Percentiles rank a stretch among this genome's conserved stretches.
Conservation (phyloP, 2,888 invertebrate genomes). For the Morpho achilles region DNA sequence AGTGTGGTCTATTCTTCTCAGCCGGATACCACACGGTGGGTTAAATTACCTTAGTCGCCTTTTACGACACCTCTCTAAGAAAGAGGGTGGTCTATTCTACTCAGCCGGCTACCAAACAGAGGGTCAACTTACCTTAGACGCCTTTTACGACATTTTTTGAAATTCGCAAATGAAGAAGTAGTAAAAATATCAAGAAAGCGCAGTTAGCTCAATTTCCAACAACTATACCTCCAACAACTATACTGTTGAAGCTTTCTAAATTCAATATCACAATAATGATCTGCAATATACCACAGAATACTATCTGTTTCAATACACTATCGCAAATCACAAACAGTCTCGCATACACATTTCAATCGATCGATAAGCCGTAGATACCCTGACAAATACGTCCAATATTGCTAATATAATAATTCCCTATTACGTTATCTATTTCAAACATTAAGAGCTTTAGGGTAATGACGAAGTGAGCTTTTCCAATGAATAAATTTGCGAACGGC, state of each 20-base stretch:
- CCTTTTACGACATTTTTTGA: too few relatives aligned
- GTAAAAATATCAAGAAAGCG: too few relatives aligned
- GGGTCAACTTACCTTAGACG: too few relatives aligned
- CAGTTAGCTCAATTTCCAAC: too few relatives aligned
- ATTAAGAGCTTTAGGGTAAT: constrained; percentile 24
- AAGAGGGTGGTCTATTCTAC: too few relatives aligned
- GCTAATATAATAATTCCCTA: constrained; percentile 15
- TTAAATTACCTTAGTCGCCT: too few relatives aligned
- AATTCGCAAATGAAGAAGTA: too few relatives aligned
- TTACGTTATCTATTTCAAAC: constrained; percentile 17
- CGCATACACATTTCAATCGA: constrained; percentile 15
- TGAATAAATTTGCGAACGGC: constrained; percentile 56
- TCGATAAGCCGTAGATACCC: constrained; percentile 6
- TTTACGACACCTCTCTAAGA: too few relatives aligned
- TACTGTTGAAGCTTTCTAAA: too few relatives aligned
- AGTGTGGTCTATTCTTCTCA: too few relatives aligned
- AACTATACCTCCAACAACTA: background rate
- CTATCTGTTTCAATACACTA: constrained; percentile 12
- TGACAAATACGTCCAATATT: constrained; percentile 13
- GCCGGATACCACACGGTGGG: too few relatives aligned
- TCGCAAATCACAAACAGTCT: constrained; percentile 15
- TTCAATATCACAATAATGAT: background rate
- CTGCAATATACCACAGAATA: background rate
- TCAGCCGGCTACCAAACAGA: too few relatives aligned
- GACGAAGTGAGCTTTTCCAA: constrained; percentile 45